A percentile compares a stretch with the other conserved stretches of the same genome.
phyloP scores from a whole-genome alignment of 2,888 invertebrate genomes.

The Campopleginae sp. region DNA sequence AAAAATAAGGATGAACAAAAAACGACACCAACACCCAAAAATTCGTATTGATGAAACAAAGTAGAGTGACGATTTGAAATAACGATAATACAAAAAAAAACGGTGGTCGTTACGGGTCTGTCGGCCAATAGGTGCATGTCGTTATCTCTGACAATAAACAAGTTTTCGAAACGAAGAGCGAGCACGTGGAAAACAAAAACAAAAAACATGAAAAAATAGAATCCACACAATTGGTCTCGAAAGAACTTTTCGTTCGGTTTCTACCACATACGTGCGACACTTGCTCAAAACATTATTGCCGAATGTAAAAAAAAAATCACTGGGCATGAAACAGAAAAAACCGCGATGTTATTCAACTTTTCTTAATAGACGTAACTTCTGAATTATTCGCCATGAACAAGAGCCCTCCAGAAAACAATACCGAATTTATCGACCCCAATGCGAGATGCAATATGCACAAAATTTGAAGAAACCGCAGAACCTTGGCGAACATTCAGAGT shows the following conservation, averaged over 20 bases:
- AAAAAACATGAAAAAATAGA: background rate
- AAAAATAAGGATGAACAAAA: background rate
- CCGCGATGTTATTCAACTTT: conserved; percentile 31
- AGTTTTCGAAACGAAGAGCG: conserved; percentile 34
- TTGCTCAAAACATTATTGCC: conserved; percentile 68
- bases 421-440: background rate
- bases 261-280: conserved; percentile 62
- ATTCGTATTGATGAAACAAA: background rate
- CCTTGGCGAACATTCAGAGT: background rate
- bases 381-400: conserved; percentile 33
- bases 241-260: conserved; percentile 60
- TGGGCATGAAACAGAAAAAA: conserved; percentile 5
- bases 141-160: conserved; percentile 60
- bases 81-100: conserved; percentile 34
- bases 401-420: conserved; percentile 17
- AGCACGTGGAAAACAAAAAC: conserved; percentile 16
- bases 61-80: conserved; percentile 5
- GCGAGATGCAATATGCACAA: background rate
- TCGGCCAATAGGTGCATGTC: conserved; percentile 23
- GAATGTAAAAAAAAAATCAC: conserved; percentile 35
- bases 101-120: conserved; percentile 32
- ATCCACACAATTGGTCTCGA: conserved; percentile 11
- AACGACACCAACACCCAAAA: background rate
- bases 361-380: conserved; percentile 8
- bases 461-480: conserved; percentile 16